Base-by-base conservation (phyloP, 2,888 invertebrate species). In the Empis stercorea region DNA sequence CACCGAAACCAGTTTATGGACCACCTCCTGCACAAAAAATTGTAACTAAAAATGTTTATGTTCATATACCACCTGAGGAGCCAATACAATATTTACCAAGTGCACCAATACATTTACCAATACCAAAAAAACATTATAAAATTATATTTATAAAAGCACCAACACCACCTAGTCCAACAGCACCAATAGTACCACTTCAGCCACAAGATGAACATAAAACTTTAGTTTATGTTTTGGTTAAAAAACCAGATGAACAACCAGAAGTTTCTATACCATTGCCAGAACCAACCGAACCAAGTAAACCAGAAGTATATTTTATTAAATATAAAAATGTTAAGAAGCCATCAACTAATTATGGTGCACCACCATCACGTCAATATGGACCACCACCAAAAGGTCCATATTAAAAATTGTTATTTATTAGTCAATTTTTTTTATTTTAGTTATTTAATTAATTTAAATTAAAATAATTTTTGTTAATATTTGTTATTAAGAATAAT, bases 271-370 rank as follows among this genome's bases (percentile, higher is more conserved):
- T 88, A 55, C 87, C 88, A 2, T 81, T 85, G 11, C 81, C 84
- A 4, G 80, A 81, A 41, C 86, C 88, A 39, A 88, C 88, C 34
- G 87, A 87, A 62, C 88, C 88, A 42, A 81, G 84, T 73, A 88
- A 88, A 66, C 88, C 88, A 7, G 88, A 88, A 73, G 88, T 88
- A 46, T 88, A 87, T 75, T 88, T 88, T 75, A 88, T 88, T 74
- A 81, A 87, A 73, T 89, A 88, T 56, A 68, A 68, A 52, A 64
- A 63, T 49, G 64, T 63, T 42, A 59, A 56, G 15, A 63, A 64
- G 47, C 67, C 67, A 16, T 58, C 62, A 10, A 57, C 60, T 43
- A 62, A 65, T 46, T 66, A 66, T 27, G 68, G 68, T 3, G 64
- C 68, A 34, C 56, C 57, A 34, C 62, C 54, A 20, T 50, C 57